Base-by-base conservation (phyloP, 2,797 vertebrate genomes). In the Coranthus polyacanthus region DNA sequence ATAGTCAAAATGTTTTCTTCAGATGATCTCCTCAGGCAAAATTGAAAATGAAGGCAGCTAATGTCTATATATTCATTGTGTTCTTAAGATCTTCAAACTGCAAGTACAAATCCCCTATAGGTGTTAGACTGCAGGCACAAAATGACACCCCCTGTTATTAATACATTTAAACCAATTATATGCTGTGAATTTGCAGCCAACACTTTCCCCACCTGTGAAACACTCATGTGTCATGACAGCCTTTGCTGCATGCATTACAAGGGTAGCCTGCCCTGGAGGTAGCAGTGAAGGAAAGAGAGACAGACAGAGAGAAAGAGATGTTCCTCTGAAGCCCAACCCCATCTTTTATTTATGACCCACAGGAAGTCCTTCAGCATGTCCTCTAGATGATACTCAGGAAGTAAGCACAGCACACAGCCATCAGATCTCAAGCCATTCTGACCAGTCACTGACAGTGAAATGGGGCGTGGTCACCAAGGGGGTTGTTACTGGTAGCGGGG, bases 281-380 rank as follows among this genome's bases (percentile, higher is more conserved):
- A 22, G 42, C 18, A 52, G 34, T 67, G 39, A 43, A 26, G 51
- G 24, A 29, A 16, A 54, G 10, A 43, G 34, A 34, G 38, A 32
- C 17, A 17, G 46, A 37, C 41, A 55, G 29, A 10, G 44, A 52
- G 64, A 43, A 73, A 60, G 71, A 86, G 76, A 82, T 75, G 81
- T 82, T 89, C 76, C 71, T 88, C 71, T 82, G 75, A 89, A 87
- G 89, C 85, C 72, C 74, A 68, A 47, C 61, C 83, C 86, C 75
- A 92, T 92, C 85, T 92, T 92, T 92, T 92, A 92, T 92, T 92
- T 92, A 92, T 90, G 87, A 90, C 88, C 88, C 88, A 89, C 88
- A 90, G 90, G 91, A 92, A 92, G 91, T 90, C 91, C 91, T 92
- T 92, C 86, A 81, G 69, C 37, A 29, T 85, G 91, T 92, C 91